Percentiles rank a stretch among this genome's conserved stretches.
Evolutionary conservation across 1,140 invertebrate species (phyloP).

Genomic region (Danaus plexippus): DNA sequence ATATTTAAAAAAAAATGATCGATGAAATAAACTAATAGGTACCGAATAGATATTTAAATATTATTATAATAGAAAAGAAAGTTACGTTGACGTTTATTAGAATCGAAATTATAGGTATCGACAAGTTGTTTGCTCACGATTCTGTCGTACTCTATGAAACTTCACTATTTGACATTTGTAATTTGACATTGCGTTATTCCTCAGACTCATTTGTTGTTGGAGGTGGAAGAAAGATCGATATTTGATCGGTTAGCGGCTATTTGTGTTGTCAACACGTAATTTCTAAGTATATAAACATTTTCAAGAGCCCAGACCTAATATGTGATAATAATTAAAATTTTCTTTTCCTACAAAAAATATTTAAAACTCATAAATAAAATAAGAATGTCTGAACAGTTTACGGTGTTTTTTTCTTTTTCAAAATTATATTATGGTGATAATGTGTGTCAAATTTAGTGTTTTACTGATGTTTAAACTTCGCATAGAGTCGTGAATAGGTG

Average conservation of each 20-base stretch:
- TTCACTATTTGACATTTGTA: too few species aligned
- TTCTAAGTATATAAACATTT: constrained; percentile 32
- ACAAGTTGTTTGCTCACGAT: too few species aligned
- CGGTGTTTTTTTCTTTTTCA: constrained; percentile 19
- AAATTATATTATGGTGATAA: constrained; percentile 51
- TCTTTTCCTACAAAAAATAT: constrained; percentile 13
- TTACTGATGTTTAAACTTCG: constrained; percentile 43
- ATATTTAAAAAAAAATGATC: too few species aligned
- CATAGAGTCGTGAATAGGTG: constrained; percentile 28
- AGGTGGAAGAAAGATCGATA: constrained; percentile 45
- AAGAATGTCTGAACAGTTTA: constrained; percentile 20
- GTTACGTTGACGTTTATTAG: too few species aligned
- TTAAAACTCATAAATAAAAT: constrained; percentile 8
- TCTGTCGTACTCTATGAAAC: too few species aligned
- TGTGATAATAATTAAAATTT: constrained; percentile 12
- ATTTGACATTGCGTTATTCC: too few species aligned
- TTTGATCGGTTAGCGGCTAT: constrained; percentile 35
- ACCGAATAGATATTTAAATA: too few species aligned
- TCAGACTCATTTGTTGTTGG: constrained; percentile 24
- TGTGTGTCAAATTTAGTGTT: constrained; percentile 67
- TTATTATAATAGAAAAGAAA: too few species aligned
- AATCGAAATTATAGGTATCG: too few species aligned
- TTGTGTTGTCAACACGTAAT: constrained; percentile 57
- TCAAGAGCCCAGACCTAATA: constrained; percentile 9
- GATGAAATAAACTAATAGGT: too few species aligned